Conservation (phyloP, 2,797 vertebrate species). For the Poeciliopsis infans region DNA sequence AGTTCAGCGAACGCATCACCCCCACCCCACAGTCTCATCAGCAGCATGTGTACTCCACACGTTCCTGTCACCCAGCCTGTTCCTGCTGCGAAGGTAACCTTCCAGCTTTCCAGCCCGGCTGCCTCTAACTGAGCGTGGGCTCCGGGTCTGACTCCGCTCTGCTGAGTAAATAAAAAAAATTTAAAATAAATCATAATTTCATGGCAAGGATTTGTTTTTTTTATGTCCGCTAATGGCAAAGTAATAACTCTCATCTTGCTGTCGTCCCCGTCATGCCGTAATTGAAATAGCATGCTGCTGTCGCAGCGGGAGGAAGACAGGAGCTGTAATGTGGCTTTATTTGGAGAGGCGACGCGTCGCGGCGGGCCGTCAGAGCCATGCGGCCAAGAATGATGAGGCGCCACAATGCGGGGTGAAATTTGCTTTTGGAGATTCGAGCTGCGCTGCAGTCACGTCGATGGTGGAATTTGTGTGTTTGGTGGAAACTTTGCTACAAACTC, state of each 20-base stretch:
- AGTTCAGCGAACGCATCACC: background rate
- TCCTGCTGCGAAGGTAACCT: conserved; percentile 20
- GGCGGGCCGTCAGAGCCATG: background rate
- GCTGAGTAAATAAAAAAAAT: conserved; percentile 32
- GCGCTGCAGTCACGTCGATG: background rate
- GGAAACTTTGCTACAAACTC: background rate
- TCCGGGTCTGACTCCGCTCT: conserved; percentile 13
- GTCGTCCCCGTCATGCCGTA: background rate
- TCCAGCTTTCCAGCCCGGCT: conserved; percentile 12
- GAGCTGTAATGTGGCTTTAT: background rate
- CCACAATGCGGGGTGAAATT: background rate
- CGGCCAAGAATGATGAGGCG: background rate
- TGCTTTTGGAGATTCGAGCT: background rate
- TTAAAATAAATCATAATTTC: background rate
- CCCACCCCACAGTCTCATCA: background rate
- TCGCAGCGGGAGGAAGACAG: background rate
- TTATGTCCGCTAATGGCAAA: conserved; percentile 40
- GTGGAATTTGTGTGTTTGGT: background rate
- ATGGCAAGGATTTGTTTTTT: conserved; percentile 14
- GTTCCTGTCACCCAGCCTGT: conserved; percentile 3
- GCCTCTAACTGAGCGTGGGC: conserved; percentile 27
- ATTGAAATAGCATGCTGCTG: conserved; percentile 4
- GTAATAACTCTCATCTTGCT: conserved; percentile 33
- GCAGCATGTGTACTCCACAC: background rate
- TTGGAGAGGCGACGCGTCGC: background rate